These are phyloP conservation scores for Hyaena hyaena DNA, from an alignment of 2,113 vertebrate species.

Conservation along the genomic window DNA sequence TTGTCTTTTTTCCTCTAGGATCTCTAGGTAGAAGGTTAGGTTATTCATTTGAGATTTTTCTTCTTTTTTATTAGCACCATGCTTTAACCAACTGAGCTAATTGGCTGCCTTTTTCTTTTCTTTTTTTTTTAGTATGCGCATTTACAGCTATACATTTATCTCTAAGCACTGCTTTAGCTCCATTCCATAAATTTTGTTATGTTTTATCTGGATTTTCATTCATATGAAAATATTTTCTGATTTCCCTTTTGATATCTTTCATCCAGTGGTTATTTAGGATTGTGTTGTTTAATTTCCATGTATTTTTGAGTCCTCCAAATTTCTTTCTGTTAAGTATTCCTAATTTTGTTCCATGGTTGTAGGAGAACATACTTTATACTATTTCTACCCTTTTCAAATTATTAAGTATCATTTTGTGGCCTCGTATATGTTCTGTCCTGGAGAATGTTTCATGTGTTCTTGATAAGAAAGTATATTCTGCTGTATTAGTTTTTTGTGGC, in stretches of 20 bases:
- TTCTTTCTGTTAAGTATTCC: background rate
- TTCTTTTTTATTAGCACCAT: background rate
- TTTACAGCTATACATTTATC: background rate
- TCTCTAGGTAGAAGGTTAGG: background rate
- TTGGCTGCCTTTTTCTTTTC: background rate
- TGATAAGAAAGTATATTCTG: background rate
- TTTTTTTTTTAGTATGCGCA: background rate
- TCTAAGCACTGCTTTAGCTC: background rate
- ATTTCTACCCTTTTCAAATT: background rate
- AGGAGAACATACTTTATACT: background rate
- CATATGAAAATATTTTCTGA: background rate
- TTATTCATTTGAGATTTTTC: background rate
- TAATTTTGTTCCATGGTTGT: background rate
- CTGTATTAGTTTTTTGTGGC: background rate
- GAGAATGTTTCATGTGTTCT: background rate
- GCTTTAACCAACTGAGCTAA: background rate
- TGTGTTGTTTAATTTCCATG: background rate
- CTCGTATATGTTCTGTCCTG: background rate
- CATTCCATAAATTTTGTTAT: background rate
- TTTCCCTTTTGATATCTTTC: background rate
- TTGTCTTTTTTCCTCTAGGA: background rate
- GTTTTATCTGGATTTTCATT: background rate
- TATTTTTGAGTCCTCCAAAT: background rate
- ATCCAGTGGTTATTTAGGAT: background rate
- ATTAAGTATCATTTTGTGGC: background rate